Conservation (phyloP, 1,140 invertebrate genomes). For the Drosophila eugracilis region DNA sequence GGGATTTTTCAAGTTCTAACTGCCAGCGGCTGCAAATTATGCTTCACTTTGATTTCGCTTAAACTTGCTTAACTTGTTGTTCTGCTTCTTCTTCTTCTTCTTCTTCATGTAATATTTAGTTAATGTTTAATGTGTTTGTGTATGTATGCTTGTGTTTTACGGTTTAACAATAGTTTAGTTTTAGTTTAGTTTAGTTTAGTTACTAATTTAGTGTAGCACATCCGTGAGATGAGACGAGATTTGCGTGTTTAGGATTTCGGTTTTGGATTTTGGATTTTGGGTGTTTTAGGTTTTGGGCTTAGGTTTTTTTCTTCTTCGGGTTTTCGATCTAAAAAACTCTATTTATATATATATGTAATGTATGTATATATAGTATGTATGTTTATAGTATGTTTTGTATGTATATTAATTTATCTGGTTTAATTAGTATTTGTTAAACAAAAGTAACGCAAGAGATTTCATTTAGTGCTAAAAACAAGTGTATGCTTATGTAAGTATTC, state of each 20-base stretch:
- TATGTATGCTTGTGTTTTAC: conserved; percentile 35
- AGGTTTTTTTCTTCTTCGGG: conserved; percentile 15
- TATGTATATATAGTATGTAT: conserved; percentile 52
- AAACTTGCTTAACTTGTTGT: conserved; percentile 26
- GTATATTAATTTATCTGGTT: conserved; percentile 44
- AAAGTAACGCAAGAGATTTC: conserved; percentile 53
- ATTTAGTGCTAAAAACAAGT: conserved; percentile 71
- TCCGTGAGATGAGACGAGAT: conserved; percentile 60
- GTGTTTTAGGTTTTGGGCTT: conserved; percentile 12
- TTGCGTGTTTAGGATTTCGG: conserved; percentile 31
- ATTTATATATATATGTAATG: conserved; percentile 48
- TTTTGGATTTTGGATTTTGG: conserved; percentile 20
- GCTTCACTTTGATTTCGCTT: conserved; percentile 13
- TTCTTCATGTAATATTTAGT: conserved; percentile 32
- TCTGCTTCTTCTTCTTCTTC: too few species aligned
- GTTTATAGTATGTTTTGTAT: conserved; percentile 52
- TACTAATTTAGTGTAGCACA: conserved; percentile 59
- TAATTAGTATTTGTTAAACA: conserved; percentile 53
- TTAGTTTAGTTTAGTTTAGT: conserved; percentile 55
- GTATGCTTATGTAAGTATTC: conserved; percentile 46
- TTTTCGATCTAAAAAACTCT: conserved; percentile 57
- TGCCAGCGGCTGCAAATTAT: conserved; percentile 17
- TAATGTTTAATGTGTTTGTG: conserved; percentile 36
- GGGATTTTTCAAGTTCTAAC: conserved; percentile 31
- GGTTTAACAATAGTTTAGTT: conserved; percentile 62